Evolutionary conservation across 2,888 invertebrate genomes (phyloP), one percentile per base, ranked within the genome.

Genomic region (Drosophila lutescens): DNA sequence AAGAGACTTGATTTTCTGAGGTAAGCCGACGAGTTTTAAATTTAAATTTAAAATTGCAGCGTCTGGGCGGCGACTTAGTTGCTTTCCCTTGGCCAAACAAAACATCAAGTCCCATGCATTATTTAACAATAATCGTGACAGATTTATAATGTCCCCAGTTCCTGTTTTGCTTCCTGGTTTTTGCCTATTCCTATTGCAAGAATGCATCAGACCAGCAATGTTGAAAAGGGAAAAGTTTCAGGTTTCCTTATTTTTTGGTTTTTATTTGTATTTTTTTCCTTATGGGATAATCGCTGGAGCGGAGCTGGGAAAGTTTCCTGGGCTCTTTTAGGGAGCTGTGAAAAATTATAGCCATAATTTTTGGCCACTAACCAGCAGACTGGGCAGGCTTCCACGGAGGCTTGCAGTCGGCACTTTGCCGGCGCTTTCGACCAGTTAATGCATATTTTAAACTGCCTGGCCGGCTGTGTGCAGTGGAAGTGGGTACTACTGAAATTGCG

Each of bases 321-420:
- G 54, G 30, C 30, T 40, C 36, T 51, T 36, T 53, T 46, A 13
- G 61, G 43, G 36, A 60, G 62, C 57, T 80, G 74, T 87, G 83
- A 85, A 78, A 85, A 85, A 85, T 87, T 80, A 78, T 80, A 71
- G 76, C 75, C 76, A 87, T 83, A 71, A 85, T 85, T 85, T 80
- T 79, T 78, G 72, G 80, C 80, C 73, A 77, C 85, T 74, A 84
- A 81, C 83, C 69, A 79, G 86, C 69, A 75, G 76, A 68, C 53
- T 71, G 70, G 62, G 47, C 55, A 43, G 63, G 79, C 66, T 67
- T 68, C 71, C 50, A 69, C n/a, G 38, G 55, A 60, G 60, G 41
- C 49, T 43, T 69, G 55, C 44, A 56, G 46, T 34, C 60, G 54
- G 49, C 44, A 54, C 46, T 30, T 53, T 76, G 57, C 32, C 43